These are phyloP conservation scores for Heteromyza rotundicornis DNA, from an alignment of 2,888 invertebrate species.

Conservation along the genomic window DNA sequence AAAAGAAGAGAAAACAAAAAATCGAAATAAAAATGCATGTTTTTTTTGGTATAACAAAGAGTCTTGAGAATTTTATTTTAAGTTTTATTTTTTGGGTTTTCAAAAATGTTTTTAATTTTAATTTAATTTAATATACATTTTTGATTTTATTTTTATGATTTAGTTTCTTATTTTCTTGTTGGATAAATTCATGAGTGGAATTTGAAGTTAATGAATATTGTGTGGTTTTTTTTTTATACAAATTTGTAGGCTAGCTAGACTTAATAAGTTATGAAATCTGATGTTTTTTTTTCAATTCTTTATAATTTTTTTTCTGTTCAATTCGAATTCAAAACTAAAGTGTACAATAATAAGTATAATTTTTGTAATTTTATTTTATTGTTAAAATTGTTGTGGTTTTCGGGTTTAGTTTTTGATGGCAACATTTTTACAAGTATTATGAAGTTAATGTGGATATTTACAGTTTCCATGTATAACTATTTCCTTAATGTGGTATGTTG, in stretches of 20 bases:
- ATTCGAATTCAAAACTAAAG: background rate
- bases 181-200: slow-evolving; percentile 23
- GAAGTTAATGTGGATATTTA: too few species aligned
- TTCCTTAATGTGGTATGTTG: background rate
- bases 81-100: slow-evolving; percentile 30
- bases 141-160: slow-evolving; percentile 29
- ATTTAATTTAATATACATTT: too few species aligned
- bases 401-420: slow-evolving; percentile 31
- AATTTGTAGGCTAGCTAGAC: slow-evolving; percentile 30
- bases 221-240: slow-evolving; percentile 39
- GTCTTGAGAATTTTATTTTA: slow-evolving; percentile 48
- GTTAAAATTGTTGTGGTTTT: background rate
- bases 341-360: background rate
- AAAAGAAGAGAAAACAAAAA: background rate
- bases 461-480: background rate
- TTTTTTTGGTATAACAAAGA: slow-evolving; percentile 53
- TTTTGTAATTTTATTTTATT: too few species aligned
- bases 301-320: slow-evolving; percentile 15
- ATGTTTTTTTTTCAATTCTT: slow-evolving; percentile 25
- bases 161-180: slow-evolving; percentile 41
- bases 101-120: slow-evolving; percentile 45
- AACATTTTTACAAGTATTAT: too few species aligned
- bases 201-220: slow-evolving; percentile 26
- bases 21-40: background rate
- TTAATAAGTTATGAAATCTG: slow-evolving; percentile 43